A percentile compares a stretch with the other conserved stretches of the same genome.
These are phyloP conservation scores for Chloroceryle amazona DNA, from an alignment of 2,797 vertebrate species.

Conservation along the genomic window DNA sequence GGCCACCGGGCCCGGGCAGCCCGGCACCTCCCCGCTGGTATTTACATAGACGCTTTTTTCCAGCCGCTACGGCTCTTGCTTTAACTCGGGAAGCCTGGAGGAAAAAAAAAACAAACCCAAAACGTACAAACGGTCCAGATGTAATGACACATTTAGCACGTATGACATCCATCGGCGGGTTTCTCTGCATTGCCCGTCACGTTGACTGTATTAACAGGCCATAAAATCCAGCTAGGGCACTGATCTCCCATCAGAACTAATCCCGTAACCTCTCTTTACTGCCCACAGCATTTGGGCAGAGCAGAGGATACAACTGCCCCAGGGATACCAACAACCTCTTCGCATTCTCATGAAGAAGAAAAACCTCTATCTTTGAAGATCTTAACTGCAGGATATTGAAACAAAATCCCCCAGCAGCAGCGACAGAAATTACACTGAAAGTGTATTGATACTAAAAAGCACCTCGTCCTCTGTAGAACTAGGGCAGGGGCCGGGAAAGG, in stretches of 20 bases:
- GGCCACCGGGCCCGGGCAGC: neutral
- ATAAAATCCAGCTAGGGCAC: neutral
- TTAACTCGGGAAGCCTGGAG: neutral
- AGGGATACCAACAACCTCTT: neutral
- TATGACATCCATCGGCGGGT: rapidly evolving
- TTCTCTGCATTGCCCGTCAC: neutral
- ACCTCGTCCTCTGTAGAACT: neutral
- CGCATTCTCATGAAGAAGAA: neutral
- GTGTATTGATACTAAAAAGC: neutral
- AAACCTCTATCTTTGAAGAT: neutral
- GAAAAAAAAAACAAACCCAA: neutral
- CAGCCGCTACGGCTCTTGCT: rapidly evolving
- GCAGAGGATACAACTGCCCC: rapidly evolving
- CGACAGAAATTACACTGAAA: neutral
- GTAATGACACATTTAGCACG: neutral
- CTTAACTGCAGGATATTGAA: neutral
- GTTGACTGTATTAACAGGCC: neutral
- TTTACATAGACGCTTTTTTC: neutral
- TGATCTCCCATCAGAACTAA: neutral
- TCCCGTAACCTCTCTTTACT: neutral
- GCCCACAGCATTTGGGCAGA: neutral
- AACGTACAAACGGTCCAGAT: rapidly evolving
- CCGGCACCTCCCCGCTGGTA: neutral
- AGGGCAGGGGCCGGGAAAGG: neutral
- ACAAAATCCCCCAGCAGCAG: neutral